Conservation (phyloP, 2,888 invertebrate species). For the Diloba caeruleocephala region DNA sequence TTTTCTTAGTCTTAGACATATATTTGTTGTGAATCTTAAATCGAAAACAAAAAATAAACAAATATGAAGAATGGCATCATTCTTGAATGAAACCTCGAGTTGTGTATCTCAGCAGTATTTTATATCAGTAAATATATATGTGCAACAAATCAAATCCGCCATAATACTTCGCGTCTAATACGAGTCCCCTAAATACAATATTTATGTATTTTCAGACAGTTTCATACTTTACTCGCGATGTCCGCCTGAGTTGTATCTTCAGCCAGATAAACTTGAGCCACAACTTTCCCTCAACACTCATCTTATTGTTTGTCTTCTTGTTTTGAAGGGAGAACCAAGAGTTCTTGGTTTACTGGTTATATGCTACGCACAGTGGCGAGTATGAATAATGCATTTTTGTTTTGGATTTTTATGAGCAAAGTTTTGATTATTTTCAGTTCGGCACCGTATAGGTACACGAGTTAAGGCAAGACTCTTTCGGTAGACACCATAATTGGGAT, state of each 20-base stretch:
- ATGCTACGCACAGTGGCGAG: constrained; percentile 78
- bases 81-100: background rate
- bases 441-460: constrained; percentile 78
- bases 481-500: constrained; percentile 76
- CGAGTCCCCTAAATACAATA: constrained; percentile 83
- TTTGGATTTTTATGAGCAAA: constrained; percentile 89
- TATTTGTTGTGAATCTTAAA: background rate
- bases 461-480: constrained; percentile 70
- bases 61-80: background rate
- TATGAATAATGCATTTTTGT: constrained; percentile 90
- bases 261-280: constrained; percentile 72
- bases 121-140: constrained; percentile 32
- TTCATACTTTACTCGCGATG: constrained; percentile 83
- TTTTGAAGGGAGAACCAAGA: constrained; percentile 55
- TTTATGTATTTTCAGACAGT: constrained; percentile 88
- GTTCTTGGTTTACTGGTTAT: constrained; percentile 68
- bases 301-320: constrained; percentile 62
- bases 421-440: constrained; percentile 89
- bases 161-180: constrained; percentile 60
- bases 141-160: constrained; percentile 57
- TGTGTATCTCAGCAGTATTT: constrained; percentile 21
- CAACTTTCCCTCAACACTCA: constrained; percentile 56
- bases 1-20: constrained; percentile 13
- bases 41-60: constrained; percentile 2
- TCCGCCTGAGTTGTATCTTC: constrained; percentile 74